Conservation (phyloP, 2,888 invertebrate species). For the Drosophila rellima region DNA sequence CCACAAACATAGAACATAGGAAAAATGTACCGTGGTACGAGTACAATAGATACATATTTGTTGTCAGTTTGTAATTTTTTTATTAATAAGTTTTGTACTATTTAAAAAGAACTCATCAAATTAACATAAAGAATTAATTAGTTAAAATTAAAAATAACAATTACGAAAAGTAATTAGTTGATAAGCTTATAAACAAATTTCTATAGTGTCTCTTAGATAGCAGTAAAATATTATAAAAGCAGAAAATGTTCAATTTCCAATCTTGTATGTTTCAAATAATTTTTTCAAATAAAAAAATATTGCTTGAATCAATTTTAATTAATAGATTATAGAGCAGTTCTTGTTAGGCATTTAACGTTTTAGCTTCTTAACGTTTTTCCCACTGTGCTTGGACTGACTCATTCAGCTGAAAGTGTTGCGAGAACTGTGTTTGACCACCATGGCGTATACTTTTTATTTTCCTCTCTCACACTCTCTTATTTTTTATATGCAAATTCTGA, state of each 20-base stretch:
- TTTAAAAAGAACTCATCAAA: not conserved
- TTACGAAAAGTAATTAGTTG: no score
- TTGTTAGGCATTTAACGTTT: not conserved
- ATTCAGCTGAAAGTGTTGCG: constrained; percentile 24
- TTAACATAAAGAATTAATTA: not conserved
- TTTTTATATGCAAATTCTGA: constrained; percentile 28
- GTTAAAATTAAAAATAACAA: no score
- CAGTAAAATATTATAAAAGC: no score
- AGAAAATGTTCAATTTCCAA: no score
- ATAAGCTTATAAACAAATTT: no score
- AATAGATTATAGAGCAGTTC: not conserved
- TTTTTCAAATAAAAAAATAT: no score
- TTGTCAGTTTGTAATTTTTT: not conserved
- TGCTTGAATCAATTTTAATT: not conserved
- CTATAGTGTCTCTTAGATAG: no score
- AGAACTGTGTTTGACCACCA: constrained; percentile 48
- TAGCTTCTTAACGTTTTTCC: not conserved
- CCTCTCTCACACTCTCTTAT: not conserved
- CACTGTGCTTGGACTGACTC: constrained; percentile 52
- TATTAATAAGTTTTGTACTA: no score
- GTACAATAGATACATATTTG: not conserved
- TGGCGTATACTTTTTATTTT: constrained; percentile 46
- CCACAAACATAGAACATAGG: constrained; percentile 34
- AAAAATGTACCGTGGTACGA: constrained; percentile 35
- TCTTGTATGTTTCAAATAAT: no score